Base-by-base conservation (phyloP, 1,140 invertebrate genomes). In the Pseudomyrmex gracilis region DNA sequence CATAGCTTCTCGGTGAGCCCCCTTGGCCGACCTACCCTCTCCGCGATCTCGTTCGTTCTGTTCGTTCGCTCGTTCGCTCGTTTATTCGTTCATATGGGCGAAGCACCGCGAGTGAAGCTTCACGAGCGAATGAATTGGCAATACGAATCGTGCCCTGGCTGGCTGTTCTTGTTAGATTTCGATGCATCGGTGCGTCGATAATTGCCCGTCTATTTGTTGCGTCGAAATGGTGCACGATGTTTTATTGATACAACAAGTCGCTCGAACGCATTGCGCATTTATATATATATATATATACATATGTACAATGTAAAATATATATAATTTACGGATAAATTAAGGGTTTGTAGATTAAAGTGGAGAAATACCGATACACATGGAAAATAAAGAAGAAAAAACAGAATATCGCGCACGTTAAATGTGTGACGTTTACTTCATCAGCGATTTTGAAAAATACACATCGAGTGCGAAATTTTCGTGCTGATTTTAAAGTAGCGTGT, bases 111-210 rank as follows among this genome's bases (percentile, higher is more conserved):
- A 71, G 51, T 22, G 85, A 91, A 90, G 83, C 58, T 68, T 51
- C 71, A 66, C 24, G 45, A 71, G 51, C 43, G 85, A 91, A 90
- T 85, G 87, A 90, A 91, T 90, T 87, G 90, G 78, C 85, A 90
- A 87, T 90, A 74, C 82, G 77, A 84, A 49, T 53, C 58, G 60
- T 20, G 57, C 20, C 24, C 51, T 34, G 34, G 34, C 34, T 34
- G n/a, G 0, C 20, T 45, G 73, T 61, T 83, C 71, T 83, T 71
- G 71, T 71, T 70, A 70, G 77, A 76, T 73, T 89, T 87, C 67
- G 60, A 73, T 86, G 74, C 76, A 83, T 77, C 64, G 76, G 15
- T 57, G 76, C 64, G 70, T 78, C 64, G 53, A 64, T 60, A 80
- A 80, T 80, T 71, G 76, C 66, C 34, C 64, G 76, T 78, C 76